Percentiles rank a stretch among this genome's conserved stretches.
These are phyloP conservation scores for Meles meles DNA, from an alignment of 2,113 vertebrate species.

Conservation along the genomic window DNA sequence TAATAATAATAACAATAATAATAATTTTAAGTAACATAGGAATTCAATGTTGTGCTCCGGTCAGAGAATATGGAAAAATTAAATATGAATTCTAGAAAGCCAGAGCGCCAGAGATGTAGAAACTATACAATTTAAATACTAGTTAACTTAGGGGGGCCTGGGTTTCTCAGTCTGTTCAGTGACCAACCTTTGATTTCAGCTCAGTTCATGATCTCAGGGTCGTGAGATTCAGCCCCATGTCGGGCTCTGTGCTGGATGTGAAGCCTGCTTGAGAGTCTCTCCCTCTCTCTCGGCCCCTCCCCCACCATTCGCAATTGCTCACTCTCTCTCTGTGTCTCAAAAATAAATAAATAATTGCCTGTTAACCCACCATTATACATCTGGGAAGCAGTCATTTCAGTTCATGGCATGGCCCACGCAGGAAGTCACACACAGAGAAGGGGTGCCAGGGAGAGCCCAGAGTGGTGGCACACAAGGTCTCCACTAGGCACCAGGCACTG, in stretches of 20 bases:
- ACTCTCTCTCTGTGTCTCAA: too few species aligned
- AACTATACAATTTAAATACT: background rate
- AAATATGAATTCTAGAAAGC: background rate
- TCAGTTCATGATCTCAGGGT: background rate
- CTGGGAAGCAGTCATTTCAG: background rate
- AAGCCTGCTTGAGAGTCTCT: background rate
- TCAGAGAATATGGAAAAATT: background rate
- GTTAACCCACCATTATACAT: background rate
- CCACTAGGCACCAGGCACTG: background rate
- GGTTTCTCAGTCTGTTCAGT: background rate
- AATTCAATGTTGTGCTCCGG: background rate
- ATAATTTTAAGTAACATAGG: background rate
- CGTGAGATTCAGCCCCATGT: background rate
- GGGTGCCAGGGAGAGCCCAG: background rate
- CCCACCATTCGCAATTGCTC: background rate
- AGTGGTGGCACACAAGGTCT: background rate
- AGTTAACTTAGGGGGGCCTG: background rate
- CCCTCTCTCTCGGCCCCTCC: background rate
- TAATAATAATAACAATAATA: too few species aligned
- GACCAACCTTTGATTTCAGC: background rate
- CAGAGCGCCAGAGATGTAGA: background rate
- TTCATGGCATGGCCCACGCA: background rate
- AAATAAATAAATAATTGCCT: background rate
- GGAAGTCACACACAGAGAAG: background rate
- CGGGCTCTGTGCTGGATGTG: background rate